Evolutionary conservation across 2,797 vertebrate genomes (phyloP).

Genomic region (Sarcoramphus papa): DNA sequence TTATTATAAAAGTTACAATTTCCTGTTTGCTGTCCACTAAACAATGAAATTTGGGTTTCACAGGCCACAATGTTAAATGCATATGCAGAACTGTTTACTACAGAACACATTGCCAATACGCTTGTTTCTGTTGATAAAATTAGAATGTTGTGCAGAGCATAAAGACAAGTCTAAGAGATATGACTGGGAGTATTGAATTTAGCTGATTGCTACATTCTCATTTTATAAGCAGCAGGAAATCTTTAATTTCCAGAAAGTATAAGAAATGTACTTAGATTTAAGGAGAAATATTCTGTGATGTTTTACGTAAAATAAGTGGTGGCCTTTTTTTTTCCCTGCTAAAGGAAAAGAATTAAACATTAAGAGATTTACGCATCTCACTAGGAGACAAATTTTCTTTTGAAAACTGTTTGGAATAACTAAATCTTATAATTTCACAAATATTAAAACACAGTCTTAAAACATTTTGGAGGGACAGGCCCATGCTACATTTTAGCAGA

Average conservation of each 20-base stretch:
- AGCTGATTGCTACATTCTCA: neutral
- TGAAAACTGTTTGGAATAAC: constrained; percentile 1
- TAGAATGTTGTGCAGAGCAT: neutral
- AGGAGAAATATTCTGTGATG: neutral
- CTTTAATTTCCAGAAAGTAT: neutral
- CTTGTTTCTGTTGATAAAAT: neutral
- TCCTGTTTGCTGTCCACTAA: neutral
- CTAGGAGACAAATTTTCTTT: neutral
- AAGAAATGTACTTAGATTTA: neutral
- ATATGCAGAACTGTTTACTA: neutral
- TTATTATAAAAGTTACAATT: neutral
- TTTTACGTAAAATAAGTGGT: neutral
- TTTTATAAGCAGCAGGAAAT: neutral
- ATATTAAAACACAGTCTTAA: neutral
- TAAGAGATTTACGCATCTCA: neutral
- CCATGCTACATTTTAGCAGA: neutral
- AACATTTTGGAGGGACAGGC: neutral
- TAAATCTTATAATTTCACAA: neutral
- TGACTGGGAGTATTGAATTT: neutral
- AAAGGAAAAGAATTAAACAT: neutral
- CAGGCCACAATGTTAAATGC: neutral
- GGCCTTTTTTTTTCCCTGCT: neutral
- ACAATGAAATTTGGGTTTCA: neutral
- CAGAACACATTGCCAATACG: neutral
- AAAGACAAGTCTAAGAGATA: neutral